Evolutionary conservation across 2,888 invertebrate species (phyloP).

Genomic region (Drosophila mimica): DNA sequence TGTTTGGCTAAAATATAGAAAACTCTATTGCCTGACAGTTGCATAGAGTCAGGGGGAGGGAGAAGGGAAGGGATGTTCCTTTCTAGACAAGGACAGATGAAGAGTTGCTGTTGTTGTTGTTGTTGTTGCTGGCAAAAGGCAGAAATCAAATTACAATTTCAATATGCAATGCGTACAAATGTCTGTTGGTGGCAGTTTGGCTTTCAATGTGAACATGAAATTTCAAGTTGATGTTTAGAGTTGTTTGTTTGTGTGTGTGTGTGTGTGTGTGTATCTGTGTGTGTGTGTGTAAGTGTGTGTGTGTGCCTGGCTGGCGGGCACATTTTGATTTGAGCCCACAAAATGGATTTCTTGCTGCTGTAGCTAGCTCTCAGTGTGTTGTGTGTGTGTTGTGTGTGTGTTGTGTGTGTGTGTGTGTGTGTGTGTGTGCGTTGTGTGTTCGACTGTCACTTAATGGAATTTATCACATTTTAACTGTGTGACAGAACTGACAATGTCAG

Average conservation of each 20-base stretch:
- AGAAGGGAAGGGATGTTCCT: background rate
- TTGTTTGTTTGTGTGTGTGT: constrained; percentile 7
- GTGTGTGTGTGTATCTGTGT: constrained; percentile 9
- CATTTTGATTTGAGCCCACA: constrained; percentile 72
- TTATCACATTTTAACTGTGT: constrained; percentile 78
- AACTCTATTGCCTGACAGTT: constrained; percentile 28
- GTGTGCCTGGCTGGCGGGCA: constrained; percentile 17
- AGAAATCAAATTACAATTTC: constrained; percentile 81
- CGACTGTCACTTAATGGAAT: constrained; percentile 78
- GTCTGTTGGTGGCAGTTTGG: constrained; percentile 78
- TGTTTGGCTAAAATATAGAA: constrained; percentile 17
- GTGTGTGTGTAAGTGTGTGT: constrained; percentile 6
- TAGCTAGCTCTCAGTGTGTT: constrained; percentile 14
- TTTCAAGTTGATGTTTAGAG: constrained; percentile 73
- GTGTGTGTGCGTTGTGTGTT: constrained; percentile 38
- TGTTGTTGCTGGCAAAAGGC: constrained; percentile 69
- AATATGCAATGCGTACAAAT: constrained; percentile 78
- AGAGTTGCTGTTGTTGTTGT: constrained; percentile 44
- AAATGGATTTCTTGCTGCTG: constrained; percentile 72
- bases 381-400: constrained; percentile 42
- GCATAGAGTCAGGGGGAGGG: background rate
- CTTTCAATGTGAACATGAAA: constrained; percentile 77
- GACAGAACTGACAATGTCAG: constrained; percentile 70
- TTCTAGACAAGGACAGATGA: constrained; percentile 39
- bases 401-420: constrained; percentile 37